These are phyloP conservation scores for Calonectris borealis DNA, from an alignment of 2,113 vertebrate genomes.

Conservation along the genomic window DNA sequence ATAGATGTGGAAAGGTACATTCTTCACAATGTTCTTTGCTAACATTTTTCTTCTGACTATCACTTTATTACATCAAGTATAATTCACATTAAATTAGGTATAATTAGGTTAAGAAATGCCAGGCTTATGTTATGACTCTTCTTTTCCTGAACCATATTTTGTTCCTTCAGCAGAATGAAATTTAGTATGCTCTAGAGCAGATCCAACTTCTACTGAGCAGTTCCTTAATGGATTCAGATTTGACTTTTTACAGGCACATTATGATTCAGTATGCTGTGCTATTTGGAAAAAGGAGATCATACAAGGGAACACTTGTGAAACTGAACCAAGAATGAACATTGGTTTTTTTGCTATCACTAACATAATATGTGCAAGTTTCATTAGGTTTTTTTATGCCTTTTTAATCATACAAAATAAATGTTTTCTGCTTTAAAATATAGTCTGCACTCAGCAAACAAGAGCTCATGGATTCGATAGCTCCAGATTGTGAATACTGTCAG, in stretches of 20 bases:
- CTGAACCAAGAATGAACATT: not conserved
- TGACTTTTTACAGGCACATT: not conserved
- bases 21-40: not conserved
- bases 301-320: not conserved
- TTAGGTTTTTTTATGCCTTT: not conserved
- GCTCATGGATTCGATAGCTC: not conserved
- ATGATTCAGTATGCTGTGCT: not conserved
- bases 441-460: not conserved
- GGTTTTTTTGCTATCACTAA: not conserved
- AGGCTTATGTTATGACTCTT: not conserved
- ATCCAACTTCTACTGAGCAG: not conserved
- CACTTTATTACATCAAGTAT: not conserved
- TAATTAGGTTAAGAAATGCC: conserved; percentile 5
- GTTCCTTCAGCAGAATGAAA: not conserved
- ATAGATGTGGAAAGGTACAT: not conserved
- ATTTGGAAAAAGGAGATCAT: not conserved
- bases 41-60: not conserved
- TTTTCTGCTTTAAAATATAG: not conserved
- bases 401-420: not conserved
- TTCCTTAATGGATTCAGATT: not conserved
- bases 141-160: not conserved
- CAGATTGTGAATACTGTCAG: not conserved
- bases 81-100: conserved; percentile 3
- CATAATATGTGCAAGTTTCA: not conserved
- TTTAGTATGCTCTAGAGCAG: not conserved